Evolutionary conservation across 1,140 invertebrate species (phyloP).

Genomic region (Neotoxoptera formosana): DNA sequence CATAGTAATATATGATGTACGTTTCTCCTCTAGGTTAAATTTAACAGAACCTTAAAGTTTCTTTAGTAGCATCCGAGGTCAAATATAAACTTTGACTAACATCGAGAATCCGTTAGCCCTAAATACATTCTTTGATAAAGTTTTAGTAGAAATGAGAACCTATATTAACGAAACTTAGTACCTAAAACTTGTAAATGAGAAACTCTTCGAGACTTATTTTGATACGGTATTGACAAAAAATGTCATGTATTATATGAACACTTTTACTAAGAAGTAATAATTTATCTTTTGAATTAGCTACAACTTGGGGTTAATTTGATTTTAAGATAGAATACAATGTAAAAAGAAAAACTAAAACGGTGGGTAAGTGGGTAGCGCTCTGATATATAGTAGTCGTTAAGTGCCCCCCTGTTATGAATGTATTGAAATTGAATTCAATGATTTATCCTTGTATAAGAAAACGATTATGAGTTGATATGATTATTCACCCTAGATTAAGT

Average conservation of each 20-base stretch:
- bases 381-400: too few relatives aligned
- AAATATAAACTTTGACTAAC: not conserved
- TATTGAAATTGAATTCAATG: too few relatives aligned
- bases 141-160: not conserved
- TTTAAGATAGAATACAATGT: not conserved
- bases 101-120: not conserved
- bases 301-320: not conserved
- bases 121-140: constrained; percentile 30
- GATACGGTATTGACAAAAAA: not conserved
- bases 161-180: constrained; percentile 25
- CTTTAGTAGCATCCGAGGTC: not conserved
- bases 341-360: not conserved
- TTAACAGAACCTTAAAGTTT: not conserved
- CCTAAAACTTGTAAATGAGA: not conserved
- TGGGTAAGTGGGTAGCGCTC: too few relatives aligned
- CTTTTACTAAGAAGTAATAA: not conserved
- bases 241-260: not conserved
- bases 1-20: not conserved
- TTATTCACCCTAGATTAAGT: too few relatives aligned
- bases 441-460: too few relatives aligned
- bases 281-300: not conserved
- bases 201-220: not conserved
- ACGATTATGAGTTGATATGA: too few relatives aligned
- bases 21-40: not conserved
- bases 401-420: too few relatives aligned